Evolutionary conservation across 92 coral and sea anemone genomes (phyloP), one percentile per base, ranked within the genome.

Genomic region (Heliopora coerulea): DNA sequence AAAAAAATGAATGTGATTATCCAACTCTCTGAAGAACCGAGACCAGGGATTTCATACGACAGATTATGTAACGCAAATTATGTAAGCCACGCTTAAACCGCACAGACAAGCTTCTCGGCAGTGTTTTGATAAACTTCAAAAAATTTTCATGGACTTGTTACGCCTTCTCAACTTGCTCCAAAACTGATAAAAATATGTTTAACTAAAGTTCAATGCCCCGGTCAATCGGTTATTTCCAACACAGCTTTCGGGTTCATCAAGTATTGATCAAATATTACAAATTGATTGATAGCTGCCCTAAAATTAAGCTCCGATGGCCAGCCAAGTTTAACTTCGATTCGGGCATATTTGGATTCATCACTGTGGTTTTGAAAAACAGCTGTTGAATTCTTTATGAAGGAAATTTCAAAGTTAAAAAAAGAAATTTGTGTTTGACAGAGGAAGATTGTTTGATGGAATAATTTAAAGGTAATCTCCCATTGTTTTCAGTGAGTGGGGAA

Each of bases 241-340:
- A 46, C n/a, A 46, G 52, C 52, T 15, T 46, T 46, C 52, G n/a
- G 52, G 17, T 46, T 46, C 52, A 8, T 46, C 52, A 46, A 46
- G 52, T 46, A 8, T 8, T 15, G n/a, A n/a, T n/a, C n/a, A n/a
- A n/a, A n/a, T n/a, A n/a, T n/a, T 46, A 2, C 52, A 46, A 7
- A 46, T 46, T 46, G 52, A 46, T 46, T 46, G 52, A 46, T 46
- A 46, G 52, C 52, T 46, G n/a, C 52, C 52, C 14, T 10, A n/a
- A n/a, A n/a, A n/a, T n/a, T n/a, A n/a, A n/a, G n/a, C n/a, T n/a
- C n/a, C n/a, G n/a, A n/a, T n/a, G n/a, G n/a, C n/a, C n/a, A n/a
- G n/a, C n/a, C n/a, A n/a, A n/a, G n/a, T n/a, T n/a, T n/a, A n/a
- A n/a, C n/a, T n/a, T n/a, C n/a, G n/a, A n/a, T n/a, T n/a, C n/a